Evolutionary conservation across 1,140 invertebrate genomes (phyloP), one percentile per base, ranked within the genome.

Genomic region (Ylistrum balloti): DNA sequence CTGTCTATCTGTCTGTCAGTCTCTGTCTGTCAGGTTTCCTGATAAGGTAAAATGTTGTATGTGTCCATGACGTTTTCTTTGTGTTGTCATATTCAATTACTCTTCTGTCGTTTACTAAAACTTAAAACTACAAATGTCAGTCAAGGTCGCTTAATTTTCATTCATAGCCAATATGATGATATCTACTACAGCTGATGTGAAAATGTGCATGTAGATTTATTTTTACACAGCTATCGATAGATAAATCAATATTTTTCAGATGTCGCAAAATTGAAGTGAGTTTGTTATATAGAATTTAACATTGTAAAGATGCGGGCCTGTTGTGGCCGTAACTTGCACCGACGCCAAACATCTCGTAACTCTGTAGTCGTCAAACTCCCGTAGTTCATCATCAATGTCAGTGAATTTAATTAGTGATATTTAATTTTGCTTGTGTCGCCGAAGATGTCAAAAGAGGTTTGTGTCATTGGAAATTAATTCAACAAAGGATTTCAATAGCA

Each of bases 341-440:
- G 22, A 74, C 17, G 56, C 0, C 56, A 74, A 74, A 28, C 22
- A 74, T 28, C n/a, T 74, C 56, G 22, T 7, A 74, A 74, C 17
- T 74, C 22, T 28, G 9, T 1, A 45, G 41, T 45, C n/a, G 2
- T 74, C 56, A 74, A 74, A 17, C n/a, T 74, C 56, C n/a, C 56
- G 28, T 9, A 74, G 56, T 74, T 74, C 56, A n/a, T 74, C 56
- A 74, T 5, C 56, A n/a, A 11, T 74, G 56, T n/a, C 56, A 28
- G 56, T 5, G 28, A 74, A 74, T 74, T 28, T 5, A 74, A 74
- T 74, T 74, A 74, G 13, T 11, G 2, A 74, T 74, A 74, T 28
- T 74, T 74, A 74, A 74, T 74, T 38, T 74, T 74, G 56, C 56
- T 74, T 74, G 56, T 74, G 22, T 74, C 56, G 28, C 56, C 17